A percentile compares a stretch with the other conserved stretches of the same genome.
These are phyloP conservation scores for Tilapia sparmanii DNA, from an alignment of 2,113 vertebrate genomes.

Conservation along the genomic window DNA sequence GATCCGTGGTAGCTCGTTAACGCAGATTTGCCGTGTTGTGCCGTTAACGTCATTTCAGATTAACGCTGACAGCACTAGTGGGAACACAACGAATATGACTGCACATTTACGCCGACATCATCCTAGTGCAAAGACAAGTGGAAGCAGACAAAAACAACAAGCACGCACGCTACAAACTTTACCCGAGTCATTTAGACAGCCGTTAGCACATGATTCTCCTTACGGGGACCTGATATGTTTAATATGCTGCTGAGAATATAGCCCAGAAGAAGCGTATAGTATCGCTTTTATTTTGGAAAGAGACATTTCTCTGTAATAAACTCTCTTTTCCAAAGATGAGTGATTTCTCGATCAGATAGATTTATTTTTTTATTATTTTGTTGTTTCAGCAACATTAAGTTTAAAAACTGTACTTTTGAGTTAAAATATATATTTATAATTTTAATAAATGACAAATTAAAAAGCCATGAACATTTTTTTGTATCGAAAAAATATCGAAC, in stretches of 20 bases:
- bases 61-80: too few relatives aligned
- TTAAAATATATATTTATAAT: rapidly evolving
- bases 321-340: not conserved
- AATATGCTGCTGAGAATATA: not conserved
- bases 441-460: not conserved
- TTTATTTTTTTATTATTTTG: rapidly evolving
- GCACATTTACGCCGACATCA: rapidly evolving
- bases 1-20: too few relatives aligned
- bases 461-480: rapidly evolving
- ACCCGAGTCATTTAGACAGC: not conserved
- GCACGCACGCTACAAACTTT: too few relatives aligned
- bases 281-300: not conserved
- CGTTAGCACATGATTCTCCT: not conserved
- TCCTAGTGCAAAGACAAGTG: too few relatives aligned
- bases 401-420: not conserved
- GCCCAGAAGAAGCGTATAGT: rapidly evolving
- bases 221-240: not conserved
- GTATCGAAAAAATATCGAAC: not conserved
- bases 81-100: rapidly evolving
- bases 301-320: not conserved
- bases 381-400: rapidly evolving
- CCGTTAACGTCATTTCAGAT: rapidly evolving
- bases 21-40: rapidly evolving
- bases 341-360: rapidly evolving
- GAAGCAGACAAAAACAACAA: too few relatives aligned